Percentiles rank a stretch among this genome's conserved stretches.
Evolutionary conservation across 2,888 invertebrate genomes (phyloP).

Genomic region (Agriopis aurantiaria): DNA sequence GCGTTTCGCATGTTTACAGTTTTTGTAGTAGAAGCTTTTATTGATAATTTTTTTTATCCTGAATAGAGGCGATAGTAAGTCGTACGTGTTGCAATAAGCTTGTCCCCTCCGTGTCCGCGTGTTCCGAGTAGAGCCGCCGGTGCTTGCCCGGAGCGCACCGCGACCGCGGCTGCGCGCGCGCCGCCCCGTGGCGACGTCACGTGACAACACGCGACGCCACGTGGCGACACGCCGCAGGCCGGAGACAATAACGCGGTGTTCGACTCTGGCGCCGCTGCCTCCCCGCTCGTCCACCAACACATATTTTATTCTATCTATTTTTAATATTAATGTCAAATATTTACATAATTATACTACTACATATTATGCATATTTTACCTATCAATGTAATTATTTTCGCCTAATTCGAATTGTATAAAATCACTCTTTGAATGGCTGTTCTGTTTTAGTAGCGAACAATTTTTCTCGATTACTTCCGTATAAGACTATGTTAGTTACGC

Average conservation of each 20-base stretch:
- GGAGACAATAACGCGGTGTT: conserved; percentile 58
- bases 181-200: conserved; percentile 46
- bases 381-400: conserved; percentile 85
- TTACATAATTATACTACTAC: conserved; percentile 85
- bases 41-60: conserved; percentile 52
- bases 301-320: conserved; percentile 86
- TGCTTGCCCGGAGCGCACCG: conserved; percentile 46
- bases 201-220: conserved; percentile 47
- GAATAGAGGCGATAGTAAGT: conserved; percentile 52
- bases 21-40: conserved; percentile 67
- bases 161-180: conserved; percentile 37
- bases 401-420: conserved; percentile 86
- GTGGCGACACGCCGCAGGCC: conserved; percentile 4
- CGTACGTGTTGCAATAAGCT: conserved; percentile 60
- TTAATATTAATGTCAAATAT: conserved; percentile 86
- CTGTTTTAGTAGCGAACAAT: conserved; percentile 80
- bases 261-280: conserved; percentile 57
- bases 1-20: conserved; percentile 62
- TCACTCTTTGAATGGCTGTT: conserved; percentile 82
- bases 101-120: conserved; percentile 49
- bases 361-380: conserved; percentile 83
- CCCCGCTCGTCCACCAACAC: conserved; percentile 83
- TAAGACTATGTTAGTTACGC: conserved; percentile 85
- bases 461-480: conserved; percentile 82
- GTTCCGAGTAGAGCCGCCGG: conserved; percentile 48